phyloP scores from a whole-genome alignment of 2,797 vertebrate genomes.

The Trematomus bernacchii region DNA sequence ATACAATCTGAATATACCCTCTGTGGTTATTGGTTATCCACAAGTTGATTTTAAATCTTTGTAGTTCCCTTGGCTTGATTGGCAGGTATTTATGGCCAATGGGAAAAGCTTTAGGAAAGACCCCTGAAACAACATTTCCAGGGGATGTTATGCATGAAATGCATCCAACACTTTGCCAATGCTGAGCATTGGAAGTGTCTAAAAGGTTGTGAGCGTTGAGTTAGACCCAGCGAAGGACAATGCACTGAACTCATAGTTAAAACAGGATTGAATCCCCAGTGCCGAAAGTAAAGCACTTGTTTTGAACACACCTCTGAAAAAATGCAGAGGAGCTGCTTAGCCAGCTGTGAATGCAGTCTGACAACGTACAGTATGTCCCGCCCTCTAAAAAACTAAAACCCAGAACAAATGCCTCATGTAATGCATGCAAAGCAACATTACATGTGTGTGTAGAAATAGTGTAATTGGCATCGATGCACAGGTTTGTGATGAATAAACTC shows the following conservation, averaged over 20 bases:
- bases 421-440: constrained; percentile 55
- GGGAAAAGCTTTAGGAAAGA: constrained; percentile 19
- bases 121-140: constrained; percentile 6
- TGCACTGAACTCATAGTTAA: constrained; percentile 71
- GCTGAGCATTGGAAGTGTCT: constrained; percentile 86
- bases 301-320: constrained; percentile 16
- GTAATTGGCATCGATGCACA: constrained; percentile 74
- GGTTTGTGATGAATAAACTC: constrained; percentile 57
- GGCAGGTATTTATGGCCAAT: constrained; percentile 34
- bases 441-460: constrained; percentile 32
- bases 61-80: constrained; percentile 37
- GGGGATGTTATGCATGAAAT: constrained; percentile 79
- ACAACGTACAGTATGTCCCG: neutral
- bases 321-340: constrained; percentile 33
- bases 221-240: constrained; percentile 59
- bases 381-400: neutral
- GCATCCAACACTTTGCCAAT: constrained; percentile 83
- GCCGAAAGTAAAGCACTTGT: constrained; percentile 58
- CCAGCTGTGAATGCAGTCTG: constrained; percentile 33
- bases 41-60: neutral
- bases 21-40: constrained; percentile 23
- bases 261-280: constrained; percentile 52
- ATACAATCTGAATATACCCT: constrained; percentile 41
- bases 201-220: constrained; percentile 64
- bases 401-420: constrained; percentile 34